These are phyloP conservation scores for Hanleya hanleyi DNA, from an alignment of 2,888 invertebrate genomes.

Conservation along the genomic window DNA sequence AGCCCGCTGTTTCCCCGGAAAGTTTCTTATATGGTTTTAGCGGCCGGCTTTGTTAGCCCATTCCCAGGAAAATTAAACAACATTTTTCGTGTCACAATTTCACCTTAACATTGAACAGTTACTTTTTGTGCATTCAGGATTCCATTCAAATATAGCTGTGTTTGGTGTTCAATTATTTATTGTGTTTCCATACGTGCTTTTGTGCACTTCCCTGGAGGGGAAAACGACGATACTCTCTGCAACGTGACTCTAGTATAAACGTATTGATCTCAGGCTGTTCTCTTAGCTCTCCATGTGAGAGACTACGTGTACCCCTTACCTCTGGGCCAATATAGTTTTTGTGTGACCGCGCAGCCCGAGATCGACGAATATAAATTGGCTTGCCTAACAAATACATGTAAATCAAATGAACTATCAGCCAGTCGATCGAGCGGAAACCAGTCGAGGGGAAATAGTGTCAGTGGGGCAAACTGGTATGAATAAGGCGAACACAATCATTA, in stretches of 20 bases:
- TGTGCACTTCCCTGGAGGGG: not conserved
- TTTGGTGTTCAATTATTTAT: constrained; percentile 4
- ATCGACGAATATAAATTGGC: not conserved
- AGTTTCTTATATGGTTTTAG: too few relatives aligned
- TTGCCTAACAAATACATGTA: not conserved
- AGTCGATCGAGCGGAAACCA: not conserved
- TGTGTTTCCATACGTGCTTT: not conserved
- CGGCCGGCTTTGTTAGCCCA: too few relatives aligned
- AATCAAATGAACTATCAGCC: not conserved
- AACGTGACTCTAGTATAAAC: constrained; percentile 4
- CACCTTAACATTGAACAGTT: not conserved
- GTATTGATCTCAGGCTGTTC: not conserved
- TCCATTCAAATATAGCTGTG: not conserved
- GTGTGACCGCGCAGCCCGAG: too few relatives aligned
- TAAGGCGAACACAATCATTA: too few relatives aligned
- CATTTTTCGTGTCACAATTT: constrained; percentile 6
- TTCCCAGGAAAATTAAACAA: not conserved
- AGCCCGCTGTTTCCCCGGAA: too few relatives aligned
- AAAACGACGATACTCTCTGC: not conserved
- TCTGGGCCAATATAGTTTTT: too few relatives aligned
- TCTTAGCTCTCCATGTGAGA: not conserved
- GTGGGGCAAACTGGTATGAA: too few relatives aligned
- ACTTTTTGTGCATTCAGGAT: constrained; percentile 3
- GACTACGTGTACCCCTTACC: too few relatives aligned
- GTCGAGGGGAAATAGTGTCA: not conserved